Evolutionary conservation across 2,113 vertebrate genomes (phyloP).

Genomic region (Myotis davidii): DNA sequence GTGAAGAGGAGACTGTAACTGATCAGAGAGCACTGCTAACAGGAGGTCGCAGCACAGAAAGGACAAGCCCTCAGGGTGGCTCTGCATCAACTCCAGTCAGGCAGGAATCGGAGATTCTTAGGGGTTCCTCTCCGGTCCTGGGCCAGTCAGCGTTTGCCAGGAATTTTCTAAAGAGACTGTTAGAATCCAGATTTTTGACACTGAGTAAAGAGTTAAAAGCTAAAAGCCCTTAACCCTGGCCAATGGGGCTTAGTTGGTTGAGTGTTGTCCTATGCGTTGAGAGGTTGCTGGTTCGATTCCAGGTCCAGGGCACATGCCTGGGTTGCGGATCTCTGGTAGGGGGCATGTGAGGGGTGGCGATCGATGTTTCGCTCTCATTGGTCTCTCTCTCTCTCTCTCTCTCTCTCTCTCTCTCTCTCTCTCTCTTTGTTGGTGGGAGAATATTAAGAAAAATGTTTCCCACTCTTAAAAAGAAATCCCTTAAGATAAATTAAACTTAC

Average conservation of each 20-base stretch:
- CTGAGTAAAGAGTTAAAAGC: not conserved
- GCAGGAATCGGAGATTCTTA: not conserved
- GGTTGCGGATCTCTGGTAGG: too few species aligned
- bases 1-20: not conserved
- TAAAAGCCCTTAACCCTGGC: not conserved
- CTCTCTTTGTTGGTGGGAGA: too few species aligned
- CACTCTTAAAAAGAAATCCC: not conserved
- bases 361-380: too few species aligned
- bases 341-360: too few species aligned
- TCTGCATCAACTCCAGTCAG: not conserved
- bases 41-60: not conserved
- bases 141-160: not conserved
- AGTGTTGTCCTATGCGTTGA: too few species aligned
- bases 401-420: too few species aligned
- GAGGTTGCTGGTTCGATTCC: too few species aligned
- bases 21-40: not conserved
- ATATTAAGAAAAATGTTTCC: too few species aligned
- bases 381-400: too few species aligned
- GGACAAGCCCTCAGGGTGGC: not conserved
- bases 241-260: too few species aligned
- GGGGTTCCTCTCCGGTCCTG: not conserved
- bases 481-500: not conserved
- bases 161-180: not conserved
- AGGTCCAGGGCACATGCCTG: too few species aligned
- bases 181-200: not conserved